Evolutionary conservation across 2,888 invertebrate genomes (phyloP), one percentile per base, ranked within the genome.

Genomic region (Callosobruchus maculatus): DNA sequence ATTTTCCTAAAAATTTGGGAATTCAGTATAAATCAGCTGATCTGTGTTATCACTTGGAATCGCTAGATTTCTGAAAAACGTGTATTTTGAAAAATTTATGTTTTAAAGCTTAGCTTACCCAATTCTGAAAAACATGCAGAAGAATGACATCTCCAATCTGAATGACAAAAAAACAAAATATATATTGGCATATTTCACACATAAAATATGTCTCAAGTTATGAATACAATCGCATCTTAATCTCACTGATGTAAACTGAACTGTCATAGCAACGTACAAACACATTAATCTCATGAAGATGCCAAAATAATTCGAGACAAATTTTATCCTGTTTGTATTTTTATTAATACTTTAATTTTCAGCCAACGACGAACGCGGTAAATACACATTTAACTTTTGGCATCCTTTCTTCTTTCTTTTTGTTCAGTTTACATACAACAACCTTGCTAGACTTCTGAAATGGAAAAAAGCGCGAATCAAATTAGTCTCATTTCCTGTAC

Each of bases 201-300:
- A 21, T 21, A 22, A 49, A 49, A 49, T 49, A 49, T 49, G 49
- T 49, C 49, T 49, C 49, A 13, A 49, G 49, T 49, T 49, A 49
- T 49, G 49, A 1, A 1, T 49, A 13, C 18, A 13, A 49, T 49
- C 49, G 49, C 49, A 49, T 49, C 49, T 49, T 18, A 49, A 49
- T 49, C 49, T 49, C 49, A 49, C 49, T 18, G 26, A 7, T 26
- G 26, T 26, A 26, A 26, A 26, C 26, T 26, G 26, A 26, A 26
- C 26, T n/a, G 74, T 75, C 70, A 75, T 76, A 79, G 30, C 74
- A 78, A 77, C 78, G 79, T 81, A 80, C 73, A 74, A 77, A 78
- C 21, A 9, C 67, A 67, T 67, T 20, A 71, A 21, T 20, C 21
- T 26, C 21, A 20, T 71, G 20, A 72, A 72, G 4, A 66, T 22